These are phyloP conservation scores for Heliconius aoede DNA, from an alignment of 2,888 invertebrate species.

Conservation along the genomic window DNA sequence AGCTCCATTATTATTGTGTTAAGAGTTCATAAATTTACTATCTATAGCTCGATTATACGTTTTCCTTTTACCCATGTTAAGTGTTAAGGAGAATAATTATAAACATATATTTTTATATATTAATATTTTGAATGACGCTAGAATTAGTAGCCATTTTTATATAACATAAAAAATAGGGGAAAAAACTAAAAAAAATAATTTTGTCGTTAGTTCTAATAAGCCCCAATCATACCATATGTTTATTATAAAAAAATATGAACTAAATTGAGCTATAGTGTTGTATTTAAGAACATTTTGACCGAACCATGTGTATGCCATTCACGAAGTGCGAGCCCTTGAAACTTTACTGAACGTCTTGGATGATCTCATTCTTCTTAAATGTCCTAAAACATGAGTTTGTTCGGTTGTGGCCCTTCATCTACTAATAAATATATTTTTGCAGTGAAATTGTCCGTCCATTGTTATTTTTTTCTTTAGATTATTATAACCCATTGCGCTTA, in stretches of 20 bases:
- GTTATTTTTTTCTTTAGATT: slow-evolving; percentile 23
- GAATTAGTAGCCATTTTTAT: slow-evolving; percentile 1
- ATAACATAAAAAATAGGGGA: background rate
- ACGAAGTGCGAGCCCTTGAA: slow-evolving; percentile 46
- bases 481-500: slow-evolving; percentile 15
- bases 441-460: slow-evolving; percentile 63
- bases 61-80: background rate
- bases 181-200: background rate
- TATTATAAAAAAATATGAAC: background rate
- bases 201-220: background rate
- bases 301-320: slow-evolving; percentile 34
- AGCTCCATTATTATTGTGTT: slow-evolving; percentile 25
- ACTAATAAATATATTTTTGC: slow-evolving; percentile 33
- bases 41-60: slow-evolving; percentile 16
- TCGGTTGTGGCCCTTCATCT: slow-evolving; percentile 60
- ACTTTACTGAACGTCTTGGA: slow-evolving; percentile 72
- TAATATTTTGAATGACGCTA: slow-evolving; percentile 7
- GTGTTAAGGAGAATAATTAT: background rate
- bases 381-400: slow-evolving; percentile 41
- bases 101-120: slow-evolving; percentile 18
- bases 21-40: slow-evolving; percentile 17
- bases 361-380: slow-evolving; percentile 70
- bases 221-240: background rate
- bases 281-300: slow-evolving; percentile 22
- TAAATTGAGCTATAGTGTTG: slow-evolving; percentile 16